phyloP scores from a whole-genome alignment of 2,888 invertebrate genomes.

The Tetranychus piercei region DNA sequence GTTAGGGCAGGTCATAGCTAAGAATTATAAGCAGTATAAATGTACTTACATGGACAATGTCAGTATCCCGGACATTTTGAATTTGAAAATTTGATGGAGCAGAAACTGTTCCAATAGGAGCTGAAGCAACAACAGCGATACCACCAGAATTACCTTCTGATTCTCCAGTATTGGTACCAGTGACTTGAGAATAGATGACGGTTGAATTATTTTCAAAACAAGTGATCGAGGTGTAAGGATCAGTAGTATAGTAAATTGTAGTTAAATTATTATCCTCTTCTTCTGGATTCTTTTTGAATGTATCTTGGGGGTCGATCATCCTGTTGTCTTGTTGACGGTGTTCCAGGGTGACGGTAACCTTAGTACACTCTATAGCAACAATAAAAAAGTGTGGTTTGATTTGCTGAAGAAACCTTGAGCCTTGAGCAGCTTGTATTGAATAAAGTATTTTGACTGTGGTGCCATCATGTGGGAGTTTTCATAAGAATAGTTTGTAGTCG shows the following conservation, averaged over 20 bases:
- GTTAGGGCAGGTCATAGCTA: background rate
- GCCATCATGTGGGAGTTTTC: too few relatives aligned
- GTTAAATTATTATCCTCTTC: background rate
- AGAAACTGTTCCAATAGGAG: background rate
- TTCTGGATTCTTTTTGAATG: background rate
- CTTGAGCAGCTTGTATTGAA: too few relatives aligned
- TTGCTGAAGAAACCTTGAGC: too few relatives aligned
- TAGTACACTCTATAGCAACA: too few relatives aligned
- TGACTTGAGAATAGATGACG: background rate
- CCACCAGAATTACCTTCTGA: background rate
- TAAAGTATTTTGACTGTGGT: too few relatives aligned
- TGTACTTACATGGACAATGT: slow-evolving; percentile 26
- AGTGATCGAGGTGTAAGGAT: background rate
- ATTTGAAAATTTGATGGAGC: slow-evolving; percentile 10
- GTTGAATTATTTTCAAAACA: slow-evolving; percentile 4
- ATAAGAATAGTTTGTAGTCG: too few relatives aligned
- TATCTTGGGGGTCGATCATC: background rate
- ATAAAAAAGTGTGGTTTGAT: too few relatives aligned
- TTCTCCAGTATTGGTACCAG: slow-evolving; percentile 7
- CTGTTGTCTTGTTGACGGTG: background rate
- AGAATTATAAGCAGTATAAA: too few relatives aligned
- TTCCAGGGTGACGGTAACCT: too few relatives aligned
- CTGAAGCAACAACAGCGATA: background rate
- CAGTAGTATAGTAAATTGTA: slow-evolving; percentile 6
- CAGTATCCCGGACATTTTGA: slow-evolving; percentile 28